These are phyloP conservation scores for Rhagonycha fulva DNA, from an alignment of 2,888 invertebrate genomes.

Conservation along the genomic window DNA sequence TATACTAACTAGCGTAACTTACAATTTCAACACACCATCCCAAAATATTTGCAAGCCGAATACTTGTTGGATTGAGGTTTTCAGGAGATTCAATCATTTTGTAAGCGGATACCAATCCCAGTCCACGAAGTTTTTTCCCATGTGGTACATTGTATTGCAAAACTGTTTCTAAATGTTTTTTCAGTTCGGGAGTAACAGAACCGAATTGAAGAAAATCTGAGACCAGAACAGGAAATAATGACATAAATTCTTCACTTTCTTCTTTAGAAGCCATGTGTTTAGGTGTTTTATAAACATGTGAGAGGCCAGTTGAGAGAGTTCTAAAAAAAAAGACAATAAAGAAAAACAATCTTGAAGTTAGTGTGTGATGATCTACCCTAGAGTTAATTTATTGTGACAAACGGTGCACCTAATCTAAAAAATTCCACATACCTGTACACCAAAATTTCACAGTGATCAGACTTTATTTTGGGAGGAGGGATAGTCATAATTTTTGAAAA, in stretches of 20 bases:
- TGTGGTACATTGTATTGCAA: conserved; percentile 90
- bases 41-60: conserved; percentile 78
- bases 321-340: not conserved
- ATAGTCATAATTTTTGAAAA: too few relatives aligned
- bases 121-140: conserved; percentile 84
- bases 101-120: conserved; percentile 75
- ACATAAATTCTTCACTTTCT: conserved; percentile 85
- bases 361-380: too few relatives aligned
- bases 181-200: conserved; percentile 77
- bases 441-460: too few relatives aligned
- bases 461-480: too few relatives aligned
- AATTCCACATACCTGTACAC: too few relatives aligned
- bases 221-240: conserved; percentile 84
- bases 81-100: conserved; percentile 69
- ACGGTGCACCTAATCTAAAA: too few relatives aligned
- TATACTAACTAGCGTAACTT: conserved; percentile 46
- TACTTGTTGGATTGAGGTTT: conserved; percentile 73
- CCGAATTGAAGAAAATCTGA: conserved; percentile 79
- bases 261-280: conserved; percentile 60
- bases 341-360: too few relatives aligned
- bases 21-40: conserved; percentile 97
- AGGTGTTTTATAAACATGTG: not conserved
- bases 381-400: too few relatives aligned
- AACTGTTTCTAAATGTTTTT: conserved; percentile 81
- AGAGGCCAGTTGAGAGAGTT: not conserved